These are phyloP conservation scores for Phalloptychus januarius DNA, from an alignment of 2,797 vertebrate genomes.

Conservation along the genomic window DNA sequence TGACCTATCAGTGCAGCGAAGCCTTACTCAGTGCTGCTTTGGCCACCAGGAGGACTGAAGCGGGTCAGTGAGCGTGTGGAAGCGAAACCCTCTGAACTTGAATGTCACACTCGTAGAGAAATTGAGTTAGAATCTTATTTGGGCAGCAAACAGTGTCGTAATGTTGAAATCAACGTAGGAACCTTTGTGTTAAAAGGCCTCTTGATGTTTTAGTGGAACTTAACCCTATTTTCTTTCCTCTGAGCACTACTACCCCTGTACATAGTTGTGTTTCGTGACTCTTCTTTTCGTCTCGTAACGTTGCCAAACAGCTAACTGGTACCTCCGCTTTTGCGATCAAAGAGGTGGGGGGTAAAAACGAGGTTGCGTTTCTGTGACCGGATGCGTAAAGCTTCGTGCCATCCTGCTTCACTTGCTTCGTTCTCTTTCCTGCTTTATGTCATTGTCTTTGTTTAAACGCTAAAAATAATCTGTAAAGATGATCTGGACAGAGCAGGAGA, in stretches of 20 bases:
- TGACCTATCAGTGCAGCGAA: constrained; percentile 51
- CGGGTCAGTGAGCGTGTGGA: constrained; percentile 38
- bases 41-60: constrained; percentile 40
- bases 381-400: constrained; percentile 25
- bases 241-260: constrained; percentile 29
- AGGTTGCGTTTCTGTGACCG: not conserved
- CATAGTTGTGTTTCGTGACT: constrained; percentile 22
- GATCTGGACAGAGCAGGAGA: constrained; percentile 7
- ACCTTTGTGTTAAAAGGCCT: constrained; percentile 26
- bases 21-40: constrained; percentile 53
- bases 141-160: not conserved
- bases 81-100: constrained; percentile 38
- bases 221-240: not conserved
- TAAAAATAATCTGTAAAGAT: not conserved
- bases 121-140: constrained; percentile 31
- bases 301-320: constrained; percentile 45
- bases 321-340: constrained; percentile 20
- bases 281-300: constrained; percentile 14
- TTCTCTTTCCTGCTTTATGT: constrained; percentile 2
- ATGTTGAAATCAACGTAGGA: constrained; percentile 18
- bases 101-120: constrained; percentile 35
- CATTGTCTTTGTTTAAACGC: constrained; percentile 13
- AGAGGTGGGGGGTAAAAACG: not conserved
- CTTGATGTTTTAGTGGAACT: constrained; percentile 18
- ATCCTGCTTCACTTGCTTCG: constrained; percentile 13